Conservation (phyloP, 2,888 invertebrate species). For the Brachypalpus laphriformis region DNA sequence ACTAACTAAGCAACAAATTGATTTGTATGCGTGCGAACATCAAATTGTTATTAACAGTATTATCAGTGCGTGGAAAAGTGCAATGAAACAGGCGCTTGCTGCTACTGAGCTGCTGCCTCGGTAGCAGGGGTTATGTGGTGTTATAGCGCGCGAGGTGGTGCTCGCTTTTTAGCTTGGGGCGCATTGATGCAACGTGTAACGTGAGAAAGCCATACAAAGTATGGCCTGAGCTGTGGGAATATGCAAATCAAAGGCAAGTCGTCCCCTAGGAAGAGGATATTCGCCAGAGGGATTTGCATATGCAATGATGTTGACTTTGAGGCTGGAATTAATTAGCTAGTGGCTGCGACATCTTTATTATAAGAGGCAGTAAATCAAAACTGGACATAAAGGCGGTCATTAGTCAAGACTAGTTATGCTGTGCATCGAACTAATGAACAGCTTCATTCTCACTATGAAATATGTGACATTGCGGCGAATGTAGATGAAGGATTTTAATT, state of each 20-base stretch:
- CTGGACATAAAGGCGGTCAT: slow-evolving; percentile 7
- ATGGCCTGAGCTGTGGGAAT: slow-evolving; percentile 40
- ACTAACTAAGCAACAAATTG: slow-evolving; percentile 56
- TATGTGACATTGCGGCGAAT: background rate
- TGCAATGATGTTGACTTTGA: slow-evolving; percentile 32
- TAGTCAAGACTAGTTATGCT: slow-evolving; percentile 3
- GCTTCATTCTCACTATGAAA: background rate
- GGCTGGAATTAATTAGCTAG: slow-evolving; percentile 36
- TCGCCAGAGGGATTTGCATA: slow-evolving; percentile 50
- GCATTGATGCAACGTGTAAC: slow-evolving; percentile 33
- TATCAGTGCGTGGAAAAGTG: slow-evolving; percentile 71
- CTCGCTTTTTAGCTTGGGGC: slow-evolving; percentile 21
- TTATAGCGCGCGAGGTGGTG: background rate
- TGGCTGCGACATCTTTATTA: slow-evolving; percentile 65
- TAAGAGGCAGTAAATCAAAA: slow-evolving; percentile 21
- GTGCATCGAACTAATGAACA: background rate
- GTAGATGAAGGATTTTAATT: background rate
- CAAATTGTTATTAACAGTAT: slow-evolving; percentile 72
- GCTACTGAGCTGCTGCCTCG: background rate
- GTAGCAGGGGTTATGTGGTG: slow-evolving; percentile 9
- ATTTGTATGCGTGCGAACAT: slow-evolving; percentile 74
- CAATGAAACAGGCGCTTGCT: slow-evolving; percentile 43
- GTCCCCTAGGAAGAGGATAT: slow-evolving; percentile 49
- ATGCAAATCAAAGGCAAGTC: slow-evolving; percentile 53
- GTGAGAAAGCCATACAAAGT: slow-evolving; percentile 51